These are phyloP conservation scores for Tipula helvola DNA, from an alignment of 2,888 invertebrate genomes.

Conservation along the genomic window DNA sequence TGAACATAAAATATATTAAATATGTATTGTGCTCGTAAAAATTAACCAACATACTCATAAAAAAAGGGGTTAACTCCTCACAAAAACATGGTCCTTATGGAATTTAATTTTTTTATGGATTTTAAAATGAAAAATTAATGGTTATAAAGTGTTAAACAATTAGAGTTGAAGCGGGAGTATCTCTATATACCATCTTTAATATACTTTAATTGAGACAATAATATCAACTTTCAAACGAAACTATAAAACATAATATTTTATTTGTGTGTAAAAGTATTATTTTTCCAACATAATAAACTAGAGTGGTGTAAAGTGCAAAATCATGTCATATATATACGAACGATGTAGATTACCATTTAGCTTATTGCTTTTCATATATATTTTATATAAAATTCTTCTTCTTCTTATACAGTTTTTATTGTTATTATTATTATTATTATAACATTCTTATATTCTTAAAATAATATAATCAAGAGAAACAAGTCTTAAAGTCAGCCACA, in stretches of 20 bases:
- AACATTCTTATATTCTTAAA: slow-evolving; percentile 1
- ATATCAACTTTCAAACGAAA: neutral
- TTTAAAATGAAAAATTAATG: neutral
- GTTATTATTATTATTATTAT: neutral
- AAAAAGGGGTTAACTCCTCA: neutral
- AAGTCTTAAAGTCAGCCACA: slow-evolving; percentile 7
- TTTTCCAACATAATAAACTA: slow-evolving; percentile 9
- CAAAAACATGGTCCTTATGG: neutral
- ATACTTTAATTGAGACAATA: slow-evolving; percentile 7
- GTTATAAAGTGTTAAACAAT: neutral
- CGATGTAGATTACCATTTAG: slow-evolving; percentile 9
- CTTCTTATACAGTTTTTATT: neutral
- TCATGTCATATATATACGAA: slow-evolving; percentile 13
- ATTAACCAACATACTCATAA: neutral
- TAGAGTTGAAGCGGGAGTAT: neutral
- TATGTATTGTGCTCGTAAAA: neutral
- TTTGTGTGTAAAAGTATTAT: neutral
- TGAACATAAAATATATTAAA: neutral
- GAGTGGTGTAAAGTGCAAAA: slow-evolving; percentile 14
- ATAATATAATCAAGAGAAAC: slow-evolving; percentile 8
- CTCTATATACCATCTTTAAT: neutral
- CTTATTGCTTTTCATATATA: neutral
- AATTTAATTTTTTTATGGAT: neutral
- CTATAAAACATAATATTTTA: neutral
- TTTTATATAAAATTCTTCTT: neutral